Percentiles rank a stretch among this genome's conserved stretches.
phyloP scores from a whole-genome alignment of 1,140 invertebrate genomes.

The Drosophila navojoa region DNA sequence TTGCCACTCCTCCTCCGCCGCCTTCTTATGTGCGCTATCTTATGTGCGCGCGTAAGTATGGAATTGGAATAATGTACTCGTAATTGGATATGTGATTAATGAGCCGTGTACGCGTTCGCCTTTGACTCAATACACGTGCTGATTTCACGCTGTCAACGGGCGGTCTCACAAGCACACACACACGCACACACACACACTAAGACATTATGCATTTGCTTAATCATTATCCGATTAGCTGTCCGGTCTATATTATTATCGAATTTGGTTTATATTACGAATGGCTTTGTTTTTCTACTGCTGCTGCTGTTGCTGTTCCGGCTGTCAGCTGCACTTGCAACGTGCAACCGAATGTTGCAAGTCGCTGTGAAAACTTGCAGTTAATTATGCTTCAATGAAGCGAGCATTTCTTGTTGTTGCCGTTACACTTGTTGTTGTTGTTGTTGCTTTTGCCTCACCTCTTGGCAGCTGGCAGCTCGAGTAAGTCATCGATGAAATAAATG shows the following conservation, averaged over 20 bases:
- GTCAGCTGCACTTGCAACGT: constrained; percentile 25
- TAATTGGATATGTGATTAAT: constrained; percentile 79
- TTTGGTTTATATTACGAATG: constrained; percentile 36
- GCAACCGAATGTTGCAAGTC: constrained; percentile 36
- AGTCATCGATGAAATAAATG: constrained; percentile 55
- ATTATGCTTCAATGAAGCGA: constrained; percentile 50
- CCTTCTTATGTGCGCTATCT: background rate
- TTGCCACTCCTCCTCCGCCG: background rate
- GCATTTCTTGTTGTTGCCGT: constrained; percentile 3
- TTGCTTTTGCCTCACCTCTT: constrained; percentile 13
- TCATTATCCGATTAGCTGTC: constrained; percentile 66
- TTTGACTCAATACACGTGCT: constrained; percentile 75
- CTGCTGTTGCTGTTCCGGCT: background rate
- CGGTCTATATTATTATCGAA: constrained; percentile 26
- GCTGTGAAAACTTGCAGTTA: constrained; percentile 60
- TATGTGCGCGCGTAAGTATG: constrained; percentile 28
- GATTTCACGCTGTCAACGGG: constrained; percentile 76
- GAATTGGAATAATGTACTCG: constrained; percentile 76
- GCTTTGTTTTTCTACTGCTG: constrained; percentile 33
- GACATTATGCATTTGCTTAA: constrained; percentile 60
- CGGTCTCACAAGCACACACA: constrained; percentile 34
- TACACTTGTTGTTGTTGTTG: no score
- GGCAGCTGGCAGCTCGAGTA: constrained; percentile 40
- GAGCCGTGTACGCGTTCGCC: constrained; percentile 64
- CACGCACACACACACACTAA: constrained; percentile 5